phyloP scores from a whole-genome alignment of 2,888 invertebrate genomes.

The Blera fallax region DNA sequence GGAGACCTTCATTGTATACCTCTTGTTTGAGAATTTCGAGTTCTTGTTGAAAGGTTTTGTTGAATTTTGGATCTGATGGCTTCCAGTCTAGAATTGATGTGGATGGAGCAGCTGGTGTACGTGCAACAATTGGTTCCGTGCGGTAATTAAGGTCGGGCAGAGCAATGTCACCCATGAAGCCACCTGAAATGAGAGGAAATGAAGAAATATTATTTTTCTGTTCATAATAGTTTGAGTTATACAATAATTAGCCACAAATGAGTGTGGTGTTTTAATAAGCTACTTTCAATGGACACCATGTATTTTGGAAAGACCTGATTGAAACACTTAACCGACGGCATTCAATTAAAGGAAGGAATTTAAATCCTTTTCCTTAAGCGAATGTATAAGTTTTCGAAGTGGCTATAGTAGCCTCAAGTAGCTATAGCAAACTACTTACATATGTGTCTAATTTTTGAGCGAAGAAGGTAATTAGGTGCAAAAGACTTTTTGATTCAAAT shows the following conservation, averaged over 20 bases:
- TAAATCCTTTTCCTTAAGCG: too few species aligned
- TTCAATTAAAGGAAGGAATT: background rate
- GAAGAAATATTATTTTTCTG: slow-evolving; percentile 6
- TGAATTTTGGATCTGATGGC: slow-evolving; percentile 82
- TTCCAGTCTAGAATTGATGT: slow-evolving; percentile 71
- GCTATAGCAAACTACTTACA: too few species aligned
- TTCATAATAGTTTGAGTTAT: background rate
- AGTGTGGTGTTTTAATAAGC: background rate
- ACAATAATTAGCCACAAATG: background rate
- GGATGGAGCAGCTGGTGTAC: slow-evolving; percentile 65
- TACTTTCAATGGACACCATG: background rate
- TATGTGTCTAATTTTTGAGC: too few species aligned
- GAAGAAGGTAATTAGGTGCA: too few species aligned
- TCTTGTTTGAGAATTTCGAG: slow-evolving; percentile 92
- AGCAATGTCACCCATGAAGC: slow-evolving; percentile 93
- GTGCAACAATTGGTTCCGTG: slow-evolving; percentile 76
- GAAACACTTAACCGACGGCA: too few species aligned
- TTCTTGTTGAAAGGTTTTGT: slow-evolving; percentile 88
- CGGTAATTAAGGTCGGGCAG: slow-evolving; percentile 84
- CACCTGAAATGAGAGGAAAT: slow-evolving; percentile 84
- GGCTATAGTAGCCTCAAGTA: too few species aligned
- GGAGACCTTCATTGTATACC: slow-evolving; percentile 90
- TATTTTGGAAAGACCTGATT: background rate
- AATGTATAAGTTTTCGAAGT: too few species aligned
- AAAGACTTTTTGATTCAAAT: too few species aligned